Percentiles rank a stretch among this genome's conserved stretches.
Conservation (phyloP, 2,113 vertebrate species). For the Notechis scutatus region DNA sequence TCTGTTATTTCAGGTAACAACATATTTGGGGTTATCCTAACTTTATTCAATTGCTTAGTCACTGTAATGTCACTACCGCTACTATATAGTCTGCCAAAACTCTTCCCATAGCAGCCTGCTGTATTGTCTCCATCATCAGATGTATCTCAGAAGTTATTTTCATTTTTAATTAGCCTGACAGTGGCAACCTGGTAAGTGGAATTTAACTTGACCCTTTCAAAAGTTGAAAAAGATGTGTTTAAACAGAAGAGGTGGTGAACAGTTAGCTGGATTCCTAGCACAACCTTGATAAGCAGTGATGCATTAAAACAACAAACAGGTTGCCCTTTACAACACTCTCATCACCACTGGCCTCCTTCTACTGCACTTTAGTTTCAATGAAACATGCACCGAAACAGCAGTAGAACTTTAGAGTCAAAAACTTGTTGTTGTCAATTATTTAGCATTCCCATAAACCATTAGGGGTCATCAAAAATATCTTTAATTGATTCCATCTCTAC, state of each 20-base stretch:
- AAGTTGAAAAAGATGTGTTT: slow-evolving; percentile 37
- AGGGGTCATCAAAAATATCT: slow-evolving; percentile 85
- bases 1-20: not conserved
- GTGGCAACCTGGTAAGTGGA: slow-evolving; percentile 36
- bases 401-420: slow-evolving; percentile 65
- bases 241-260: not conserved
- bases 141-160: slow-evolving; percentile 31
- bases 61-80: not conserved
- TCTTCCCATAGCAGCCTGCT: not conserved
- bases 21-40: not conserved
- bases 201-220: slow-evolving; percentile 55
- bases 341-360: slow-evolving; percentile 27
- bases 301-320: slow-evolving; percentile 49
- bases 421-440: slow-evolving; percentile 74
- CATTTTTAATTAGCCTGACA: not conserved
- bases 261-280: not conserved
- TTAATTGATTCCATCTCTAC: slow-evolving; percentile 93
- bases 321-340: slow-evolving; percentile 38
- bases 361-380: slow-evolving; percentile 62
- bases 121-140: not conserved
- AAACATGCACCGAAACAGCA: slow-evolving; percentile 56
- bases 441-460: slow-evolving; percentile 77
- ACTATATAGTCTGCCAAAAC: no score
- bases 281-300: slow-evolving; percentile 5
- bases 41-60: not conserved